Base-by-base conservation (phyloP, 1,140 invertebrate genomes). In the Formica exsecta region DNA sequence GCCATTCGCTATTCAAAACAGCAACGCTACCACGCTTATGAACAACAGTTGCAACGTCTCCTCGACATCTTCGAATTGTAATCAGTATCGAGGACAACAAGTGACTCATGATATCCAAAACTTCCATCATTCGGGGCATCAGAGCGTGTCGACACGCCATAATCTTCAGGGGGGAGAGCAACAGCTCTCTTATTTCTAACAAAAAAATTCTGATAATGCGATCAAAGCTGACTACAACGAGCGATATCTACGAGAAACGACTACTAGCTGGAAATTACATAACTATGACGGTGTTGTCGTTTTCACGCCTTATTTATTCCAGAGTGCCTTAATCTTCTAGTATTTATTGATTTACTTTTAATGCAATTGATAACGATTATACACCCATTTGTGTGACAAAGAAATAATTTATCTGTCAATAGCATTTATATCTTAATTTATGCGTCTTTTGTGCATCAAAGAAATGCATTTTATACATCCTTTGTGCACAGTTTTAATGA, bases 1-100 rank as follows among this genome's bases (percentile, higher is more conserved):
- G 94, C 94, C 94, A 7, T 94, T 94, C 68, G 91, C 94, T 48
- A 90, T 94, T 73, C 94, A 94, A 90, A 87, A 77, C 41, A 66
- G 88, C 7, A 85, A 86, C 29, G 70, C 88, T 36, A 87, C 93
- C n/a, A 89, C 93, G 77, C 77, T 93, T 75, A 86, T 91, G 86
- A 95, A 92, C 79, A 94, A 92, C 89, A 93, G 88, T 90, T 94
- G 93, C 68, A 87, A 86, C 57, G 89, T 94, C 19, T 93, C 93
- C 65, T 93, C 93, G 54, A 92, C 91, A 8, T 91, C 91, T 13
- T 77, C 92, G 36, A 88, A 48, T 76, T 77, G 88, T 61, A 93
- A 92, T 90, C 92, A 93, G 65, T 94, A 93, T 59, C 89, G 90
- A 59, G 90, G 86, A 84, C 92, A 93, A 62, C 90, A 92, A 74